Conservation (phyloP, 2,888 invertebrate species). For the Morpho achilles region DNA sequence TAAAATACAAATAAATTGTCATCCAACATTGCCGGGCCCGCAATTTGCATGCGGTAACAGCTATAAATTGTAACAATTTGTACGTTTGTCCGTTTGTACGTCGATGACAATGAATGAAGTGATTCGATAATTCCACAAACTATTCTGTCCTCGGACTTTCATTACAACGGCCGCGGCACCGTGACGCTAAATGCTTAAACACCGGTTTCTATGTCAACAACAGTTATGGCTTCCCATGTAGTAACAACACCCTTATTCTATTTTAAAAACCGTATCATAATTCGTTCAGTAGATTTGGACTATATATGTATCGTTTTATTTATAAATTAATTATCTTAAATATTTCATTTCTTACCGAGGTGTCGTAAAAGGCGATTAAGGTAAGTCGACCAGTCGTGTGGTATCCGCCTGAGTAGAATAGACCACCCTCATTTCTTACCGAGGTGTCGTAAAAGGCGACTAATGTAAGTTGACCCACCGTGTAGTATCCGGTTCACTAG, state of each 20-base stretch:
- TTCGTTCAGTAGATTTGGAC: no score
- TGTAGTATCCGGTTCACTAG: no score
- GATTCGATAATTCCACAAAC: constrained; percentile 27
- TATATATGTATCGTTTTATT: no score
- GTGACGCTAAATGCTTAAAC: constrained; percentile 37
- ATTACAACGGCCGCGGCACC: constrained; percentile 36
- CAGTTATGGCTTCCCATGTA: constrained; percentile 20
- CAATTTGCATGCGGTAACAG: constrained; percentile 10
- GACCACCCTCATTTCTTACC: no score
- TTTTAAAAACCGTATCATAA: background rate
- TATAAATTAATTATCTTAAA: no score
- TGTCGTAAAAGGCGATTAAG: no score
- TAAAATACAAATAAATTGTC: constrained; percentile 9
- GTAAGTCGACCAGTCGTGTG: no score
- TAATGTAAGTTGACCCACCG: no score
- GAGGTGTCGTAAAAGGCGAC: no score
- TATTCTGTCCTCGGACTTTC: constrained; percentile 18
- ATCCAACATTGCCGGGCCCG: constrained; percentile 13
- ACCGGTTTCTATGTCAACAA: constrained; percentile 30
- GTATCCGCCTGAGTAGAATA: no score
- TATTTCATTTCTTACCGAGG: no score
- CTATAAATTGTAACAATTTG: constrained; percentile 23
- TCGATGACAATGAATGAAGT: constrained; percentile 30
- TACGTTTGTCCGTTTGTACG: constrained; percentile 4
- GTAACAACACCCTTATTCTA: constrained; percentile 4